Evolutionary conservation across 92 coral and sea anemone species (phyloP), one percentile per base, ranked within the genome.

Genomic region (Siderastrea radians): DNA sequence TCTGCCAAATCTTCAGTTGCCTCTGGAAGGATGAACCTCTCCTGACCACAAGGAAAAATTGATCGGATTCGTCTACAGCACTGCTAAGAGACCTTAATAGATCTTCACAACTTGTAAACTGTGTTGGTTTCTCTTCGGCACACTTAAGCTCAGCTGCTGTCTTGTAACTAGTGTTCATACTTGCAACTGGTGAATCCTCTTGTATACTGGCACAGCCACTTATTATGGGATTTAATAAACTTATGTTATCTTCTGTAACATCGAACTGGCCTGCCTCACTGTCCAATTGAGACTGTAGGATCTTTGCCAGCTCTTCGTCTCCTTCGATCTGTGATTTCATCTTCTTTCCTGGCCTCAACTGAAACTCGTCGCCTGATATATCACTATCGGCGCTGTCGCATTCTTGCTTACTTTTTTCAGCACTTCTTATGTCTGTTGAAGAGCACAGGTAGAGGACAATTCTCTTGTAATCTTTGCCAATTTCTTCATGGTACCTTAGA

Each of bases 401-500:
- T 47, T 64, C 68, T 19, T 52, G 46, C 26, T 19, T 1, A 7
- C 46, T 38, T 51, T 65, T 63, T 80, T 84, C 88, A 81, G 38
- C 80, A 45, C 14, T 45, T 45, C 45, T 58, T 3, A 44, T 44
- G 64, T 91, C 88, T 46, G 75, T 76, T 8, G 47, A 51, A 57
- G 87, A 79, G 77, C 96, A 91, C 6, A 93, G 85, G 54, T 81
- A 91, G 74, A 88, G 83, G 11, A 78, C 91, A 53, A 94, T 88
- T 68, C 81, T 54, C 80, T 91, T 91, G 64, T 91, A 94, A 46
- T 89, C 96, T 67, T 94, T 94, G n/a, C 93, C 93, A 12, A 77
- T 85, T 70, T 94, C 89, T 54, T 91, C 91, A 66, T 82, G 72
- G 58, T 91, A 88, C 53, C 94, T 85, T 58, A 71, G 80, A 2